phyloP scores from a whole-genome alignment of 2,113 vertebrate genomes.

The Microcebus tavaratra region DNA sequence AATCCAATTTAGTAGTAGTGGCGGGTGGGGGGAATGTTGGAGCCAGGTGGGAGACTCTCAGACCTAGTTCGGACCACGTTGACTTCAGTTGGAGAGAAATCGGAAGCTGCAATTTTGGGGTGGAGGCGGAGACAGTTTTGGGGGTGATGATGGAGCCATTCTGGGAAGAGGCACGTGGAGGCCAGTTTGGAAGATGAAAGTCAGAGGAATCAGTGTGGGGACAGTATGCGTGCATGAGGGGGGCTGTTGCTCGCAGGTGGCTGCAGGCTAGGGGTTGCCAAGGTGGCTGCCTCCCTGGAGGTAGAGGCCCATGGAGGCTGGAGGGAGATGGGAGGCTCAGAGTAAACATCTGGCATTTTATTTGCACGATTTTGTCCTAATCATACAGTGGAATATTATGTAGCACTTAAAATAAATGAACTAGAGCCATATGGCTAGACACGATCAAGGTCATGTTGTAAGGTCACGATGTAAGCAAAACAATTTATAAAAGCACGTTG shows the following conservation, averaged over 20 bases:
- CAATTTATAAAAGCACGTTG: not conserved
- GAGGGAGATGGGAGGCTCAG: not conserved
- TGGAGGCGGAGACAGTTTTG: not conserved
- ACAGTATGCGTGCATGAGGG: accelerated
- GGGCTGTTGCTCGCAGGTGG: not conserved
- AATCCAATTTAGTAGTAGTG: not conserved
- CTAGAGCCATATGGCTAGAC: accelerated
- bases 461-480: accelerated
- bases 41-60: not conserved
- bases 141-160: not conserved
- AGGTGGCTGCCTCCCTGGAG: not conserved
- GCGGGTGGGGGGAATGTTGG: not conserved
- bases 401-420: not conserved
- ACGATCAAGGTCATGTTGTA: not conserved
- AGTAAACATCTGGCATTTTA: accelerated
- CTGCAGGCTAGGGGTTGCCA: not conserved
- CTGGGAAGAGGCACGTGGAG: not conserved
- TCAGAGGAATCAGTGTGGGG: not conserved
- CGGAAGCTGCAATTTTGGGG: not conserved
- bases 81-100: not conserved
- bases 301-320: not conserved
- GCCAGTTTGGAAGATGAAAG: not conserved
- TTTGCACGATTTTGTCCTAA: accelerated
- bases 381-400: not conserved
- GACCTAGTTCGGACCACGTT: not conserved